These are phyloP conservation scores for Folsomia candida DNA, from an alignment of 2,888 invertebrate species.

Conservation along the genomic window DNA sequence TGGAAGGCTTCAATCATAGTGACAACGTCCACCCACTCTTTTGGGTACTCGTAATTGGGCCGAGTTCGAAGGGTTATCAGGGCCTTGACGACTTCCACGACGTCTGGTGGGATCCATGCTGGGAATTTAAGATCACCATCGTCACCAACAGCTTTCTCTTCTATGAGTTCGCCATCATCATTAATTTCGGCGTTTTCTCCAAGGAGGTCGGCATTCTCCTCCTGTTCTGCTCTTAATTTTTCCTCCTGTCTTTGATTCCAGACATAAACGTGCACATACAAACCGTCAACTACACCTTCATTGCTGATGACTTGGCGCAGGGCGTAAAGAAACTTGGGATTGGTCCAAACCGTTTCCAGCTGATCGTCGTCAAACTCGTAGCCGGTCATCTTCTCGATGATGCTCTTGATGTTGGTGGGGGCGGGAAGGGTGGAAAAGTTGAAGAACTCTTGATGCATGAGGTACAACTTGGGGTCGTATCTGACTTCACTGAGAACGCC, in stretches of 20 bases:
- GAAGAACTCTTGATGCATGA: conserved; percentile 13
- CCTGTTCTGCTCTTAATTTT: not conserved
- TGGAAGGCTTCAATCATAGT: conserved; percentile 3
- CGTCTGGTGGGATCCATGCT: not conserved
- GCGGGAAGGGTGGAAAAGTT: not conserved
- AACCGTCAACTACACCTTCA: not conserved
- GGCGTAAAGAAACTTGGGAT: conserved; percentile 10
- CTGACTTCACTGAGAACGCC: conserved; percentile 3
- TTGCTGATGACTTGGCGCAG: not conserved
- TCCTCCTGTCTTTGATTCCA: not conserved
- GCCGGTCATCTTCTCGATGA: not conserved
- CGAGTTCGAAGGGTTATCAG: not conserved
- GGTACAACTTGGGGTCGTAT: not conserved
- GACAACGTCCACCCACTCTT: not conserved
- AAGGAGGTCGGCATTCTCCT: not conserved
- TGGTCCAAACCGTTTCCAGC: conserved; percentile 6
- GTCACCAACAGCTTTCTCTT: not conserved
- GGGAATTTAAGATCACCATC: not conserved
- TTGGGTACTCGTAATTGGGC: not conserved
- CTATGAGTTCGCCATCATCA: not conserved
- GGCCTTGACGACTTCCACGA: conserved; percentile 11
- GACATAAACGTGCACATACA: not conserved
- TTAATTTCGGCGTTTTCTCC: not conserved
- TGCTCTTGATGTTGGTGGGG: not conserved
- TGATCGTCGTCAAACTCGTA: not conserved